Conservation (phyloP, 2,888 invertebrate species). For the Yponomeuta cagnagella region DNA sequence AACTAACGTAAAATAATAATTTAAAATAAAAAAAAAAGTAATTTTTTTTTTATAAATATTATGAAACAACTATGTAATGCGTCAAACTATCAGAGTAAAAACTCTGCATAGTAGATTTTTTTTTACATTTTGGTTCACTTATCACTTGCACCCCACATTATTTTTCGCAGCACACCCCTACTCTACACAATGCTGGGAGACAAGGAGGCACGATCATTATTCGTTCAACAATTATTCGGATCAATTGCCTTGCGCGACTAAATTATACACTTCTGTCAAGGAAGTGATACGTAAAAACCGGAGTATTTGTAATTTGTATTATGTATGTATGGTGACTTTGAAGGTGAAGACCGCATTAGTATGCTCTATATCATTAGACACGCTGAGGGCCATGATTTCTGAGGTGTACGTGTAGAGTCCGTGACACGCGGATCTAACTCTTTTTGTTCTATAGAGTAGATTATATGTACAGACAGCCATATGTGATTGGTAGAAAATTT, state of each 20-base stretch:
- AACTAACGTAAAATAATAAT: too few relatives aligned
- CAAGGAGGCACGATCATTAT: conserved; percentile 15
- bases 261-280: conserved; percentile 6
- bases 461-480: too few relatives aligned
- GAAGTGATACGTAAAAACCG: conserved; percentile 8
- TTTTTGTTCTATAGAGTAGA: neutral
- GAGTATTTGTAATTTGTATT: conserved; percentile 2
- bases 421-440: neutral
- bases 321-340: neutral
- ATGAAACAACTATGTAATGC: too few relatives aligned
- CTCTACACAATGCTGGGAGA: conserved; percentile 40
- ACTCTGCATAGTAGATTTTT: neutral
- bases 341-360: conserved; percentile 2
- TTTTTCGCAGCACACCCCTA: conserved; percentile 19
- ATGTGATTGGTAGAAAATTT: too few relatives aligned
- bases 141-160: neutral
- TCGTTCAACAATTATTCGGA: conserved; percentile 39
- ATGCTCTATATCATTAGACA: neutral
- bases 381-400: neutral
- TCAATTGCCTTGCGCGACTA: conserved; percentile 34
- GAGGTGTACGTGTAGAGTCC: neutral
- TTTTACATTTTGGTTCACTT: neutral
- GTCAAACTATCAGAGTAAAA: too few relatives aligned
- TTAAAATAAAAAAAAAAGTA: too few relatives aligned
- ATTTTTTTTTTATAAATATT: too few relatives aligned